These are phyloP conservation scores for Spea multiplicata DNA, from an alignment of 2,113 vertebrate genomes.

Conservation along the genomic window DNA sequence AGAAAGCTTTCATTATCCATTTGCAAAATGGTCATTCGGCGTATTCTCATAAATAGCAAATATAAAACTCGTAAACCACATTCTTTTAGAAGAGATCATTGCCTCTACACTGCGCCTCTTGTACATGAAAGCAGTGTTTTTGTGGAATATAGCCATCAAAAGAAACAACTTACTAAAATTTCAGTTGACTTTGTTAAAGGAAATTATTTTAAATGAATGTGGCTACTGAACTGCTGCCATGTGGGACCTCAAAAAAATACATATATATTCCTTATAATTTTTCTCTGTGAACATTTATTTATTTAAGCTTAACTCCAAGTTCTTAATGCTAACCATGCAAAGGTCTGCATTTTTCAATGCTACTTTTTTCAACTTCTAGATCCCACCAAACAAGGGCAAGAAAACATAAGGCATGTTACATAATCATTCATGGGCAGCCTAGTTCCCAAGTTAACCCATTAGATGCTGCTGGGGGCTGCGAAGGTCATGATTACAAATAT, in stretches of 20 bases:
- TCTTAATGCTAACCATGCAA: slow-evolving; percentile 67
- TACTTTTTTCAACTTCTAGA: slow-evolving; percentile 59
- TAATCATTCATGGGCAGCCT: slow-evolving; percentile 64
- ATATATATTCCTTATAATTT: slow-evolving; percentile 74
- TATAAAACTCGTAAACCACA: no score
- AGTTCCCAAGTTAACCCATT: no score
- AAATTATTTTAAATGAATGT: slow-evolving; percentile 85
- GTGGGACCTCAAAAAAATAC: slow-evolving; percentile 71
- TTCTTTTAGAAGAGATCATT: slow-evolving; percentile 56
- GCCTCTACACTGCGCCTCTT: slow-evolving; percentile 56
- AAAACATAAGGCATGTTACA: slow-evolving; percentile 69
- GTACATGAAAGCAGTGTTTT: slow-evolving; percentile 69
- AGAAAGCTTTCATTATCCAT: no score
- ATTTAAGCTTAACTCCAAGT: slow-evolving; percentile 74
- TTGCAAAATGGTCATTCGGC: no score
- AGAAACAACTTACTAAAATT: slow-evolving; percentile 72
- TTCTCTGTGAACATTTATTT: slow-evolving; percentile 76
- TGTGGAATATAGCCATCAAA: slow-evolving; percentile 64
- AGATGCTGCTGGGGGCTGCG: no score
- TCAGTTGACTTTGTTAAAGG: slow-evolving; percentile 82
- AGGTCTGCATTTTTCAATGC: slow-evolving; percentile 66
- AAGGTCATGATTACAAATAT: no score
- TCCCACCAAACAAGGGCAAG: slow-evolving; percentile 69
- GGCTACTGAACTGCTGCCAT: slow-evolving; percentile 77
- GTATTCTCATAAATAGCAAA: no score